These are phyloP conservation scores for Scomberomorus guttatus DNA, from an alignment of 2,797 vertebrate species.

Conservation along the genomic window DNA sequence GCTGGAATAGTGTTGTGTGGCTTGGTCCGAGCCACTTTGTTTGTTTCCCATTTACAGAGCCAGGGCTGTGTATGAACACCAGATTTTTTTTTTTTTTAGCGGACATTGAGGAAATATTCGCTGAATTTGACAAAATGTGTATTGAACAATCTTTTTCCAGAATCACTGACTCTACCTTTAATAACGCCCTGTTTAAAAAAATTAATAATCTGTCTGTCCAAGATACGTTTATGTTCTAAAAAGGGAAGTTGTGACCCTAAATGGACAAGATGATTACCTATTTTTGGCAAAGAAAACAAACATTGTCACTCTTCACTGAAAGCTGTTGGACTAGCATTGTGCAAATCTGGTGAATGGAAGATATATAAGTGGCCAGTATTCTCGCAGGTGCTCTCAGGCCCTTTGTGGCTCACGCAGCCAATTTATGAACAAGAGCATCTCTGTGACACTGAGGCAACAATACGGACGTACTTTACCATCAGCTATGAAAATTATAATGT, in stretches of 20 bases:
- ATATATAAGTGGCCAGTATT: background rate
- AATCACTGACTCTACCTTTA: no score
- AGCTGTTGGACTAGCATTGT: background rate
- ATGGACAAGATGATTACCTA: background rate
- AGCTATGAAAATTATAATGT: constrained; percentile 33
- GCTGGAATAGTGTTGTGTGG: no score
- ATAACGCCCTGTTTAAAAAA: no score
- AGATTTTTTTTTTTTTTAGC: no score
- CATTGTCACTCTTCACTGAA: background rate
- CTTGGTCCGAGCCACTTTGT: no score
- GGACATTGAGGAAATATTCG: no score
- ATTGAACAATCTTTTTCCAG: no score
- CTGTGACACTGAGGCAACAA: background rate
- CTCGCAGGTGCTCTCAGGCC: background rate
- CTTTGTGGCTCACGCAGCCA: background rate
- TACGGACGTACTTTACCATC: background rate
- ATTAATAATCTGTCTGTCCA: background rate
- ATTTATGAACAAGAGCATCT: constrained; percentile 7
- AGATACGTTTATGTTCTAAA: background rate
- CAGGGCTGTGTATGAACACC: no score
- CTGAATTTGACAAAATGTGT: no score
- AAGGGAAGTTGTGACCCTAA: background rate
- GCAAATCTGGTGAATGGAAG: background rate
- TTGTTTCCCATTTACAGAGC: no score
- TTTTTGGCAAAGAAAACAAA: background rate